Conservation (phyloP, 2,888 invertebrate genomes). For the Drosophila recens region DNA sequence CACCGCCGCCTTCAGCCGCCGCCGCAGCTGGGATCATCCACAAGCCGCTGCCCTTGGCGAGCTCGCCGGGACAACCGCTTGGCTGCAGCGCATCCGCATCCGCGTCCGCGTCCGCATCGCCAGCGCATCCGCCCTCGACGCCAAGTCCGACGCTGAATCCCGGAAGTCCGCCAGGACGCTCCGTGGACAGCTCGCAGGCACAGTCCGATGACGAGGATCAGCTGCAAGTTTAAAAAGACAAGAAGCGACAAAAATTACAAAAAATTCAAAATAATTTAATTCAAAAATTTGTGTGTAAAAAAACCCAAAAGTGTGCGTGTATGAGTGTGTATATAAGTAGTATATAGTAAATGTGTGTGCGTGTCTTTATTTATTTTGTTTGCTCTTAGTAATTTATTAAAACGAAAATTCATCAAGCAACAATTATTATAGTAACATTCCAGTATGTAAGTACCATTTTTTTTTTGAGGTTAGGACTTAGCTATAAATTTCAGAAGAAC, state of each 20-base stretch:
- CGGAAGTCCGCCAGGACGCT: constrained; percentile 85
- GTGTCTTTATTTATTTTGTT: constrained; percentile 56
- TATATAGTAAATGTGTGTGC: constrained; percentile 6
- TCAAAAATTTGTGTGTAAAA: constrained; percentile 11
- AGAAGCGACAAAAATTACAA: constrained; percentile 22
- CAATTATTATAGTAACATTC: neutral
- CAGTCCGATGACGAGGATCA: constrained; percentile 85
- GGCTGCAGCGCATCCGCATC: constrained; percentile 35
- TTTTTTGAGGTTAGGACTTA: constrained; percentile 43
- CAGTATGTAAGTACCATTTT: constrained; percentile 20
- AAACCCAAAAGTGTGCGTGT: constrained; percentile 16
- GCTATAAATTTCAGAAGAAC: constrained; percentile 4
- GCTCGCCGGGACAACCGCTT: constrained; percentile 41
- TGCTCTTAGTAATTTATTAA: constrained; percentile 65
- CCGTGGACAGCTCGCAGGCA: constrained; percentile 84
- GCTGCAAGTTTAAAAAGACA: constrained; percentile 84
- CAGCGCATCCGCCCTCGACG: constrained; percentile 71
- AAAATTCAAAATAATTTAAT: constrained; percentile 16
- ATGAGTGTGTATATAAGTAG: constrained; percentile 17
- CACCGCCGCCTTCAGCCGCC: constrained; percentile 13
- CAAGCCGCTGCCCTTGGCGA: constrained; percentile 49
- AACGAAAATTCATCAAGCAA: constrained; percentile 4
- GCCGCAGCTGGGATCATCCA: constrained; percentile 31
- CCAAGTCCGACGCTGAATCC: constrained; percentile 85
- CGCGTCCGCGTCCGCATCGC: constrained; percentile 35